These are phyloP conservation scores for Scophthalmus maximus DNA, from an alignment of 2,113 vertebrate genomes.

Conservation along the genomic window DNA sequence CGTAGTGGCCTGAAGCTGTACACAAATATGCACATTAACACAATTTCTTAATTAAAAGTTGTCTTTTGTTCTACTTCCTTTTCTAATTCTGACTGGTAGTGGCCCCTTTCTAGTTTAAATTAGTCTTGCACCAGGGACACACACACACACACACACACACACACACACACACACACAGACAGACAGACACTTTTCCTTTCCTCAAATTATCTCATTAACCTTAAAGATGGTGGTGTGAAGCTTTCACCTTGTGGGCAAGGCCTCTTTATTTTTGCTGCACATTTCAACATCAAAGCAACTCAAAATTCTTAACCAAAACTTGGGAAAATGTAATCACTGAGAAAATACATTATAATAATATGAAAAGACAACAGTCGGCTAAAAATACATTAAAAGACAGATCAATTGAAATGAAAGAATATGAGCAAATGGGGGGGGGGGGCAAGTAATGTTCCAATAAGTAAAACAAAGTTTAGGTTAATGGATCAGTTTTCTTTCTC, in stretches of 20 bases:
- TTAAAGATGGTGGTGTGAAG: constrained; percentile 35
- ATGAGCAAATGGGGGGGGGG: neutral
- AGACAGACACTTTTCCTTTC: constrained; percentile 28
- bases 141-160: constrained; percentile 11
- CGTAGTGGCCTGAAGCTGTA: too few relatives aligned
- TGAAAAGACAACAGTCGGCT: neutral
- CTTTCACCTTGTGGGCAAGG: too few relatives aligned
- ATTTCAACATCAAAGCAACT: too few relatives aligned
- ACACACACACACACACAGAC: constrained; percentile 4
- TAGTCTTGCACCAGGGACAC: constrained; percentile 61
- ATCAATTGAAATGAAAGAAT: neutral
- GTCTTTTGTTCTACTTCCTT: constrained; percentile 70
- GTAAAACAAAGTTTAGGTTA: neutral
- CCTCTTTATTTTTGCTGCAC: too few relatives aligned
- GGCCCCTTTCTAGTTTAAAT: constrained; percentile 76
- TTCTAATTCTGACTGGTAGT: constrained; percentile 68
- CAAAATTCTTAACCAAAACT: too few relatives aligned
- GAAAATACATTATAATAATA: neutral
- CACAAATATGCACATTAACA: too few relatives aligned
- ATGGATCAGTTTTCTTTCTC: too few relatives aligned
- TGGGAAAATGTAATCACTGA: too few relatives aligned
- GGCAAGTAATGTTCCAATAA: neutral
- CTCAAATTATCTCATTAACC: constrained; percentile 66
- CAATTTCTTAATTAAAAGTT: neutral
- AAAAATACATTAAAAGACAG: neutral